phyloP scores from a whole-genome alignment of 2,113 vertebrate species.

The Antigone vipio region DNA sequence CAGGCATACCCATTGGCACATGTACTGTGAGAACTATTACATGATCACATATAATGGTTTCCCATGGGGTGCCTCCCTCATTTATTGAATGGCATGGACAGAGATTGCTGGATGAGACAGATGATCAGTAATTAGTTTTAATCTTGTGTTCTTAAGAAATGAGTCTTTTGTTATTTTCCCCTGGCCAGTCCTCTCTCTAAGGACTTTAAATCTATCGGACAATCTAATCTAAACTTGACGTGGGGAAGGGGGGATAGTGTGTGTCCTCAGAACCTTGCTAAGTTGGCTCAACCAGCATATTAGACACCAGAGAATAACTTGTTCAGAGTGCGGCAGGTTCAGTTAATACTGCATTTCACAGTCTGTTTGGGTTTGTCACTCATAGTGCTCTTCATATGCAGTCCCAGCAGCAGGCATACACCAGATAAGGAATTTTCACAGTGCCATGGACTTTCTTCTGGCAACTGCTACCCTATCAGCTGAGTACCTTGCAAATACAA shows the following conservation, averaged over 20 bases:
- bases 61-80: rapidly evolving
- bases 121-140: not conserved
- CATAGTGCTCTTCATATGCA: not conserved
- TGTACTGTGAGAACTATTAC: not conserved
- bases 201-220: not conserved
- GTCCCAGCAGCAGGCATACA: not conserved
- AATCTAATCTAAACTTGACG: not conserved
- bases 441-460: not conserved
- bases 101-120: not conserved
- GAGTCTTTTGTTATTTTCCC: not conserved
- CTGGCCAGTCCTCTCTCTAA: not conserved
- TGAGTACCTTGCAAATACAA: not conserved
- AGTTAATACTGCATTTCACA: not conserved
- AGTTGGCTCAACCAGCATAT: not conserved
- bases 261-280: not conserved
- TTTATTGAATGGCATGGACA: not conserved
- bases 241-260: rapidly evolving
- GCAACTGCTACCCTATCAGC: not conserved
- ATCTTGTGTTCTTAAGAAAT: not conserved
- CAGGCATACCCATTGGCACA: not conserved
- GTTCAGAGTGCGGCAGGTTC: not conserved
- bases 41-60: not conserved
- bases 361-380: not conserved
- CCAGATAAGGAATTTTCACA: not conserved
- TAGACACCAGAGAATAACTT: not conserved